phyloP scores from a whole-genome alignment of 30 jellyfish, hydroid and myxozoan genomes.

The Haliclystus octoradiatus region DNA sequence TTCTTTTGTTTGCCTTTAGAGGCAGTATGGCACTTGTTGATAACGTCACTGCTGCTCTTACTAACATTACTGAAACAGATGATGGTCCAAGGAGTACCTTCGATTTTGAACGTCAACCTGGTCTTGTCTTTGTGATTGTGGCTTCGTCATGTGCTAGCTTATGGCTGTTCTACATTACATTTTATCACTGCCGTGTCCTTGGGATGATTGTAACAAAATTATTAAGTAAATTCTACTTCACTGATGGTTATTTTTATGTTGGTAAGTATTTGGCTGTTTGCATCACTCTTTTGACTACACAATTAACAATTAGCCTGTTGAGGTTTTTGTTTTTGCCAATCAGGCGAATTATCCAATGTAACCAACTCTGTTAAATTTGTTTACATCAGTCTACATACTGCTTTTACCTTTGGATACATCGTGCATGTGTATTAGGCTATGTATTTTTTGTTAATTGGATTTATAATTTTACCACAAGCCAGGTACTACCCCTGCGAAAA shows the following conservation, averaged over 20 bases:
- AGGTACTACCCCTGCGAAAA: no score
- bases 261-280: slow-evolving; percentile 53
- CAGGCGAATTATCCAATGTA: no score
- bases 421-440: no score
- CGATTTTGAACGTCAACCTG: slow-evolving; percentile 68
- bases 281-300: no score
- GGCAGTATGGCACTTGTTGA: not conserved
- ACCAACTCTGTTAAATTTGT: no score
- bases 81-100: slow-evolving; percentile 11
- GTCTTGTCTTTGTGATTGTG: slow-evolving; percentile 59
- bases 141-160: slow-evolving; percentile 72
- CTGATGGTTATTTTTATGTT: slow-evolving; percentile 46
- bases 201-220: slow-evolving; percentile 66
- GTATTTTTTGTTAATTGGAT: no score
- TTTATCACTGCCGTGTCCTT: slow-evolving; percentile 57
- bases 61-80: not conserved
- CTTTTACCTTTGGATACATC: no score
- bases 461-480: no score
- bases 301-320: no score
- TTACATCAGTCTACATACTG: no score
- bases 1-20: not conserved
- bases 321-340: no score
- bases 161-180: slow-evolving; percentile 75
- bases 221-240: slow-evolving; percentile 41
- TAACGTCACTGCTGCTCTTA: not conserved